A percentile compares a stretch with the other conserved stretches of the same genome.
Conservation (phyloP, 2,113 vertebrate species). For the Aleadryas rufinucha region DNA sequence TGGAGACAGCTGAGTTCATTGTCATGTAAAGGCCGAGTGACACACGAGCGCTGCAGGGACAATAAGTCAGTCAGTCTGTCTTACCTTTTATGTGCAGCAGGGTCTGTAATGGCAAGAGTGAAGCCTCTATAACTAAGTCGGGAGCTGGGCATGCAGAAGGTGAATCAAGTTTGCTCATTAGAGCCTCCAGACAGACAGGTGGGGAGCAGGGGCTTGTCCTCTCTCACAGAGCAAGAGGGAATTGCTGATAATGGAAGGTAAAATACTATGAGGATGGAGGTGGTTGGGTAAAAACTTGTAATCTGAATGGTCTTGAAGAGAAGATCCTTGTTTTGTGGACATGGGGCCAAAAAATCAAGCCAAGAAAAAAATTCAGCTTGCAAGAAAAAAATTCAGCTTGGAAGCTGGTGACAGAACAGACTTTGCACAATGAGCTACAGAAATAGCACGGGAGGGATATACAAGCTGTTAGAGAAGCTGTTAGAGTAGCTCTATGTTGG, state of each 20-base stretch:
- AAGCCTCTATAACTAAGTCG: too few species aligned
- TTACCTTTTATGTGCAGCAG: accelerated
- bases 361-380: not conserved
- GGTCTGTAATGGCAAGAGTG: not conserved
- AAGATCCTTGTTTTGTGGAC: not conserved
- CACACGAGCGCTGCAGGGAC: not conserved
- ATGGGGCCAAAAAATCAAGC: not conserved
- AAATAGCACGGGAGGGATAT: not conserved
- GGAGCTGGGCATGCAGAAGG: not conserved
- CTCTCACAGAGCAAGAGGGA: not conserved
- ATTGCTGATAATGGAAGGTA: not conserved
- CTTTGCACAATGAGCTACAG: accelerated
- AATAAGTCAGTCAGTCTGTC: accelerated
- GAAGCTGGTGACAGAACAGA: not conserved
- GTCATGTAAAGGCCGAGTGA: not conserved
- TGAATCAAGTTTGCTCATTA: accelerated
- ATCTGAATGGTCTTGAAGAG: not conserved
- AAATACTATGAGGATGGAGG: not conserved
- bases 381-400: not conserved
- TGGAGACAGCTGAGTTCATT: not conserved
- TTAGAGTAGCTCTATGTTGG: not conserved
- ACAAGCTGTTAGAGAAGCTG: not conserved
- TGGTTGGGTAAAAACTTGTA: not conserved
- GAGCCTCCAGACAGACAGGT: not conserved
- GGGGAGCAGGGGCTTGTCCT: not conserved